Percentiles rank a stretch among this genome's conserved stretches.
phyloP scores from a whole-genome alignment of 2,888 invertebrate species.

The Neoitamus cyanurus region DNA sequence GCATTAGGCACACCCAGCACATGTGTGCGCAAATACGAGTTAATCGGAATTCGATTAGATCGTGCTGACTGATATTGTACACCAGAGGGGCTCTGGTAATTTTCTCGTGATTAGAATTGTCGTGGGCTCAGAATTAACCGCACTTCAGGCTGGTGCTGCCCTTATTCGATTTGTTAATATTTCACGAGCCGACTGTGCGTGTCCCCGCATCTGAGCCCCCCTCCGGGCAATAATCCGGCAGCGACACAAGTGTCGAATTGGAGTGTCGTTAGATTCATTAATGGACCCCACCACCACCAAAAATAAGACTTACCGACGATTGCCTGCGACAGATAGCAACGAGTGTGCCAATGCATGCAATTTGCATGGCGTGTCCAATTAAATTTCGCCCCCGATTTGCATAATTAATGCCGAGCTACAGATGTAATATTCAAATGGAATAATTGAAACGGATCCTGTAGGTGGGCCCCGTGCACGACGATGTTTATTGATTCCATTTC shows the following conservation, averaged over 20 bases:
- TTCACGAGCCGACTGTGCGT: neutral
- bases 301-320: slow-evolving; percentile 26
- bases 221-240: neutral
- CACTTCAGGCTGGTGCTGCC: neutral
- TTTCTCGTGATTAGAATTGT: neutral
- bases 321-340: slow-evolving; percentile 1
- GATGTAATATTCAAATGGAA: slow-evolving; percentile 41
- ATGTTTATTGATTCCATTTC: neutral
- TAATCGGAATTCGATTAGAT: neutral
- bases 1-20: neutral
- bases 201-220: neutral
- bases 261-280: slow-evolving; percentile 27
- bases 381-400: slow-evolving; percentile 30
- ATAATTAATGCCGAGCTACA: slow-evolving; percentile 23
- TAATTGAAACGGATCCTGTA: slow-evolving; percentile 35
- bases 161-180: neutral
- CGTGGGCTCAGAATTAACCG: neutral
- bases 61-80: neutral
- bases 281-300: neutral
- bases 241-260: slow-evolving; percentile 17
- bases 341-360: slow-evolving; percentile 14
- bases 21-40: neutral
- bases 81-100: neutral
- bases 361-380: slow-evolving; percentile 37
- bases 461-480: neutral